phyloP scores from a whole-genome alignment of 2,888 invertebrate genomes.

The Epinotia bilunana region DNA sequence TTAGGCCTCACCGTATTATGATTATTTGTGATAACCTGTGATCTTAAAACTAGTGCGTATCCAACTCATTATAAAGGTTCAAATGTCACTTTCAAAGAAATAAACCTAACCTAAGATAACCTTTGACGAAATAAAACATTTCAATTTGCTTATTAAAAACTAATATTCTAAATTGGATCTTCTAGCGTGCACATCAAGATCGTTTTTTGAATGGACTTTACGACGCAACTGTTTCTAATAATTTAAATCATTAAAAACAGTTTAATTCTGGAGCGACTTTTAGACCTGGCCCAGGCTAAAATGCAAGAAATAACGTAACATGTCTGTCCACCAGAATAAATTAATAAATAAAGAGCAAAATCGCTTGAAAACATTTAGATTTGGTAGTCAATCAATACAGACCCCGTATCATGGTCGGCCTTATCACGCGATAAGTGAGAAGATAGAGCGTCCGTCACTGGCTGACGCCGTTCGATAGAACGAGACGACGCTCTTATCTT shows the following conservation, averaged over 20 bases:
- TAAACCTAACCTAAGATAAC: constrained; percentile 2
- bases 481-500: too few relatives aligned
- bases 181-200: neutral
- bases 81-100: constrained; percentile 14
- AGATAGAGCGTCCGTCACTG: too few relatives aligned
- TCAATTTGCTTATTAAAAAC: constrained; percentile 8
- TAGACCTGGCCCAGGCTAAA: constrained; percentile 13
- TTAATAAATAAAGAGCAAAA: neutral
- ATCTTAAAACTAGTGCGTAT: constrained; percentile 1
- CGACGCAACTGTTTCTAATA: neutral
- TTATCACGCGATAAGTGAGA: too few relatives aligned
- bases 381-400: too few relatives aligned
- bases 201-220: neutral
- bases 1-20: constrained; percentile 8
- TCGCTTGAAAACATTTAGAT: neutral
- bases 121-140: constrained; percentile 7
- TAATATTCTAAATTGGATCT: neutral
- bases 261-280: neutral
- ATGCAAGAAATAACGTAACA: neutral
- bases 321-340: too few relatives aligned
- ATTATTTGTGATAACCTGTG: constrained; percentile 16
- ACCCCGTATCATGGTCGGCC: too few relatives aligned
- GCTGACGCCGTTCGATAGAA: too few relatives aligned
- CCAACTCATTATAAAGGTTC: constrained; percentile 21
- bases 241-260: neutral